A percentile compares a stretch with the other conserved stretches of the same genome.
These are phyloP conservation scores for Conus canariensis DNA, from an alignment of 2,888 invertebrate species.

Conservation along the genomic window DNA sequence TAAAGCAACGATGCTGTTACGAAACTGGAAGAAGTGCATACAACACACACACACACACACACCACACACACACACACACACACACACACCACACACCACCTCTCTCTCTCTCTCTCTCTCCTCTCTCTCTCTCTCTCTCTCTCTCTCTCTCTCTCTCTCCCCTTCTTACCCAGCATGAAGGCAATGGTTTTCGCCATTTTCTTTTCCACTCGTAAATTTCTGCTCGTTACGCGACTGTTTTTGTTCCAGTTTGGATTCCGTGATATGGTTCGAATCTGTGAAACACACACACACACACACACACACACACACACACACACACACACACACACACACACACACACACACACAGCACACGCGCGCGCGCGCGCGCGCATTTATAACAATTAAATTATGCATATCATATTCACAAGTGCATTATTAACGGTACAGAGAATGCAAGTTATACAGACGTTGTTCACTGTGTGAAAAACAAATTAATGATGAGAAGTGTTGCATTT, in stretches of 20 bases:
- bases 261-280: constrained; percentile 55
- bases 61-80: constrained; percentile 1
- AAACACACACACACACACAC: background rate
- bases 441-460: too few species aligned
- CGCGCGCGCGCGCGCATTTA: background rate
- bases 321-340: constrained; percentile 13
- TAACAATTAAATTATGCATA: too few species aligned
- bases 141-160: too few species aligned
- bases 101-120: too few species aligned
- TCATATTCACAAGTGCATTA: too few species aligned
- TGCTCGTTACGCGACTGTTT: constrained; percentile 62
- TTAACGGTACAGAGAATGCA: too few species aligned
- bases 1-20: too few species aligned
- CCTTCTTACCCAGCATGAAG: constrained; percentile 51
- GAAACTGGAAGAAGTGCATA: background rate
- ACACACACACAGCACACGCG: too few species aligned
- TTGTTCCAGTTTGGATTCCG: constrained; percentile 62
- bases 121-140: too few species aligned
- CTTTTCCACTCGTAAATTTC: constrained; percentile 52
- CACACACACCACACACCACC: too few species aligned
- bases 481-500: too few species aligned
- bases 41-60: constrained; percentile 7
- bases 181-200: constrained; percentile 54
- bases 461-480: too few species aligned
- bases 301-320: background rate